These are phyloP conservation scores for Sanderia malayensis DNA, from an alignment of 30 jellyfish, hydroid and myxozoan species.

Conservation along the genomic window DNA sequence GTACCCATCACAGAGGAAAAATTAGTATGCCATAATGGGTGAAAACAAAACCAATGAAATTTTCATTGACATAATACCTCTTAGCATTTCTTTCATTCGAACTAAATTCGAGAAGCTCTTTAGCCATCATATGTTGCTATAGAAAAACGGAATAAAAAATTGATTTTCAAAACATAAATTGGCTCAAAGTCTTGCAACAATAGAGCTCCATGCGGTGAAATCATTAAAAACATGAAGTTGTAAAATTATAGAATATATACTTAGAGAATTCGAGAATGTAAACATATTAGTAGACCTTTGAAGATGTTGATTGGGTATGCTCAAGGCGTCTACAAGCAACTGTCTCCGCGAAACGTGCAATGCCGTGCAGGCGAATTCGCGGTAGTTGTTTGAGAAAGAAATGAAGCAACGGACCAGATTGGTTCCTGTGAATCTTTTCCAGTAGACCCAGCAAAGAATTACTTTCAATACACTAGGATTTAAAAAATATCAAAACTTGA, in stretches of 20 bases:
- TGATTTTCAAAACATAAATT: too few species aligned
- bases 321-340: slow-evolving; percentile 71
- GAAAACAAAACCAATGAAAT: not conserved
- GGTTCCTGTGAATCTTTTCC: slow-evolving; percentile 47
- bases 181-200: too few species aligned
- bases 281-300: slow-evolving; percentile 25
- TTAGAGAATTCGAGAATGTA: too few species aligned
- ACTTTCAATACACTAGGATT: slow-evolving; percentile 37
- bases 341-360: slow-evolving; percentile 80
- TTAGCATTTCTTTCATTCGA: slow-evolving; percentile 4
- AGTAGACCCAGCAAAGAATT: slow-evolving; percentile 31
- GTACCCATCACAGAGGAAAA: too few species aligned
- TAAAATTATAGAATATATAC: too few species aligned
- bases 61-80: not conserved
- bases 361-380: slow-evolving; percentile 52
- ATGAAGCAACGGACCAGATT: slow-evolving; percentile 58
- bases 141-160: too few species aligned
- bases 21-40: too few species aligned
- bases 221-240: too few species aligned
- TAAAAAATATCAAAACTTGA: too few species aligned
- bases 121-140: not conserved
- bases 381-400: slow-evolving; percentile 46
- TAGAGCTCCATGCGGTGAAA: too few species aligned
- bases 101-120: not conserved
- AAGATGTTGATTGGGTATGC: slow-evolving; percentile 47